Base-by-base conservation (phyloP, 2,113 vertebrate species). In the Tonatia bakeri region DNA sequence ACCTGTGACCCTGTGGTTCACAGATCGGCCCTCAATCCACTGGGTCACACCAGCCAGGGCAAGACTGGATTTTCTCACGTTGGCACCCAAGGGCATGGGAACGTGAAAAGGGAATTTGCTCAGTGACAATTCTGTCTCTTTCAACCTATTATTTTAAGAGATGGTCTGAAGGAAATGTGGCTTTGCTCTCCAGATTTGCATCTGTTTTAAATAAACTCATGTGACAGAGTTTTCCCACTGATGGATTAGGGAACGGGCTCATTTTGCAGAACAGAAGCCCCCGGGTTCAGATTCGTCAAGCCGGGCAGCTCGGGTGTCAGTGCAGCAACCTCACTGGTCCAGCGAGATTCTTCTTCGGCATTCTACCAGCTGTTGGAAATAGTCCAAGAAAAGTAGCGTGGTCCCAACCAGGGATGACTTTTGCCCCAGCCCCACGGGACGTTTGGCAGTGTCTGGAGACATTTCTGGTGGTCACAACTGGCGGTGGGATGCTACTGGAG, bases 81-180 rank as follows among this genome's bases (percentile, higher is more conserved):
- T 7, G 11, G 76, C 65, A 76, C 59, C 1, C 4, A 69, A 88
- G 14, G 61, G 72, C 64, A 69, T 79, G 54, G 69, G 80, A 36
- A 89, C 80, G 67, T 92, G 83, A 89, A 95, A 75, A 92, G 81
- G 75, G 80, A 91, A 76, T 95, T 84, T 59, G 33, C 43, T 92
- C 77, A 3, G 87, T 67, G 75, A 64, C 28, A 16, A 47, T 28
- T 40, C 56, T 36, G 84, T 90, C 76, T 94, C 95, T 76, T 94
- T 94, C 81, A 40, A 24, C 43, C 56, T 82, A 12, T 72, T 47
- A 52, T 76, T 84, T 87, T 33, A 61, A 91, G 89, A 79, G 33
- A 12, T 3, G 38, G 33, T 81, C 64, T 15, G 86, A 89, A 91
- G 89, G 87, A 84, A 50, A 65, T 2, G 16, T 17, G 19, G 72